These are phyloP conservation scores for Aurelia aurita DNA, from an alignment of 30 jellyfish, hydroid and myxozoan genomes.

Conservation along the genomic window DNA sequence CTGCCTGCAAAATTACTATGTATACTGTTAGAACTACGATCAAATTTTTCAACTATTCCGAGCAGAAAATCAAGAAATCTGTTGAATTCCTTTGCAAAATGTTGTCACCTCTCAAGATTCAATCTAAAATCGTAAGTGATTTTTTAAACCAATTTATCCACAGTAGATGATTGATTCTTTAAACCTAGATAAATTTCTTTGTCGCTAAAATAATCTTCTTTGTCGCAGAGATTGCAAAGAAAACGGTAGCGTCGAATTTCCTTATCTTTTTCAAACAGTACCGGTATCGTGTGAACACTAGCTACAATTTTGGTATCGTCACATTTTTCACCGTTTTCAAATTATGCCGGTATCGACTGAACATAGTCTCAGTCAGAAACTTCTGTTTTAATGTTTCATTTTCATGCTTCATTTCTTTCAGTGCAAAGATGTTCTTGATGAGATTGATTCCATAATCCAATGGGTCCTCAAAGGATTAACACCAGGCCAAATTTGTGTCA, in stretches of 20 bases:
- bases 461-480: constrained; percentile 43
- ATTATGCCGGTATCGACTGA: no score
- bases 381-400: not conserved
- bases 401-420: not conserved
- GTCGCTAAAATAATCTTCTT: no score
- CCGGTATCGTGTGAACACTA: no score
- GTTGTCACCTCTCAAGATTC: constrained; percentile 45
- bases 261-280: no score
- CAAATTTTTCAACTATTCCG: constrained; percentile 26
- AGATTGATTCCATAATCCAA: constrained; percentile 40
- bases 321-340: no score
- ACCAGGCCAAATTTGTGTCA: constrained; percentile 59
- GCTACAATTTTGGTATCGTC: no score
- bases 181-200: no score
- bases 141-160: not conserved
- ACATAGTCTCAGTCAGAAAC: no score
- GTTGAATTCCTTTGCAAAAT: constrained; percentile 36
- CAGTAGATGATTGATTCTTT: no score
- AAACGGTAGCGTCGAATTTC: no score
- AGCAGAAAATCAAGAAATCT: constrained; percentile 1
- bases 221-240: no score
- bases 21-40: not conserved
- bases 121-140: constrained; percentile 36
- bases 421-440: constrained; percentile 46
- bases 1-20: constrained; percentile 20